These are phyloP conservation scores for Urophycis tenuis DNA, from an alignment of 2,797 vertebrate species.

Conservation along the genomic window DNA sequence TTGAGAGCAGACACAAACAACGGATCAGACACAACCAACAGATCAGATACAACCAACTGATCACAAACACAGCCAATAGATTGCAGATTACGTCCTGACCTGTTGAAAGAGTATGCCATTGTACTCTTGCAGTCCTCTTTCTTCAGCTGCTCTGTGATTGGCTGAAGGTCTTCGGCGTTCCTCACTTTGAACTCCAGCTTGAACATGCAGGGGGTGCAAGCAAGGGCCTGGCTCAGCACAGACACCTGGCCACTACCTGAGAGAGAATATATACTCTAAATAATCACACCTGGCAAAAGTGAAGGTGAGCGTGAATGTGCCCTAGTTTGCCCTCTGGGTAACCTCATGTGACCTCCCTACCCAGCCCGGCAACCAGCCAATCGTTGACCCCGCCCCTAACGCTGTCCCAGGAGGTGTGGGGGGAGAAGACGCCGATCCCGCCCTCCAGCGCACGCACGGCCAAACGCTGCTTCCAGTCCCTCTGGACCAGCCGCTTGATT, in stretches of 20 bases:
- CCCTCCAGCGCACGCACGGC: conserved; percentile 80
- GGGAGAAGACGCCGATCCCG: conserved; percentile 86
- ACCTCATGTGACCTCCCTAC: conserved; percentile 63
- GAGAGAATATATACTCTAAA: background rate
- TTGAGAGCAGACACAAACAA: conserved; percentile 39
- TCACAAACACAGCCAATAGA: background rate
- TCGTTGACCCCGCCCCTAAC: conserved; percentile 81
- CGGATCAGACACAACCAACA: conserved; percentile 64
- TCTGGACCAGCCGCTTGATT: conserved; percentile 78
- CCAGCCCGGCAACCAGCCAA: conserved; percentile 85
- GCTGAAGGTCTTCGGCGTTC: conserved; percentile 57
- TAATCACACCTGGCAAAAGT: no score
- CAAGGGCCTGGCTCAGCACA: conserved; percentile 63
- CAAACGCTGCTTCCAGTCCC: conserved; percentile 86
- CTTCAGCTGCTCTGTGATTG: conserved; percentile 66
- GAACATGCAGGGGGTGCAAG: conserved; percentile 55
- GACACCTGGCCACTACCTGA: conserved; percentile 69
- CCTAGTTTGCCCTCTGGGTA: background rate
- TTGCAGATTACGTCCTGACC: conserved; percentile 54
- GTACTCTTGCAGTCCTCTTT: conserved; percentile 54
- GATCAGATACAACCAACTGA: background rate
- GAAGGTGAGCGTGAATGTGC: no score
- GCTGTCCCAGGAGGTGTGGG: conserved; percentile 87
- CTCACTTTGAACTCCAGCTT: conserved; percentile 75
- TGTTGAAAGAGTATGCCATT: conserved; percentile 62